Conservation (phyloP, 2,797 vertebrate species). For the Falco novaeseelandiae region DNA sequence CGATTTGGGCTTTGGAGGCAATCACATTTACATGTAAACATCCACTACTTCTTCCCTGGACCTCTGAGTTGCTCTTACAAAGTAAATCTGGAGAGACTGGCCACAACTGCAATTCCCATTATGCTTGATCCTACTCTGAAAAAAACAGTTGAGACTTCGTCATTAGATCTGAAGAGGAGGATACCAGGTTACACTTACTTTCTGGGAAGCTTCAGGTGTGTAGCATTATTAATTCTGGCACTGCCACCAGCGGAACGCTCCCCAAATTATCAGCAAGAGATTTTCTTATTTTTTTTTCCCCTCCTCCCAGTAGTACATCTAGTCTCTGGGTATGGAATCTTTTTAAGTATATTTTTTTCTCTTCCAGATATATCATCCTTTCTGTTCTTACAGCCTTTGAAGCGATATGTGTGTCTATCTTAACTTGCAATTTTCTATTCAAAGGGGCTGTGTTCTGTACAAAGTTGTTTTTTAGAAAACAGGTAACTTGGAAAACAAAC, state of each 20-base stretch:
- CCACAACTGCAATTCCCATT: neutral
- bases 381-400: neutral
- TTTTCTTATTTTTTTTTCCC: no score
- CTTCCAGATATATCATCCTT: neutral
- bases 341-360: neutral
- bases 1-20: neutral
- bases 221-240: neutral
- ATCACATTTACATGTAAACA: neutral
- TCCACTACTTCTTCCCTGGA: neutral
- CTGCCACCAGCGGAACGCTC: neutral
- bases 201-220: neutral
- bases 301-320: neutral
- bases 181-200: neutral
- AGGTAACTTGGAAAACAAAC: neutral
- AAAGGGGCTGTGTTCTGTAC: accelerated
- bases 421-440: neutral
- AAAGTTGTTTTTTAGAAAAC: neutral
- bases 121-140: neutral
- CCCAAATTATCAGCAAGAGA: neutral
- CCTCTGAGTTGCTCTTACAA: neutral
- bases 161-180: neutral
- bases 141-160: neutral
- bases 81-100: neutral
- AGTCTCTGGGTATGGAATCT: neutral
- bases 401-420: neutral